Conservation (phyloP, 64 coral and sea anemone species). For the Catalaphyllia jardinei region DNA sequence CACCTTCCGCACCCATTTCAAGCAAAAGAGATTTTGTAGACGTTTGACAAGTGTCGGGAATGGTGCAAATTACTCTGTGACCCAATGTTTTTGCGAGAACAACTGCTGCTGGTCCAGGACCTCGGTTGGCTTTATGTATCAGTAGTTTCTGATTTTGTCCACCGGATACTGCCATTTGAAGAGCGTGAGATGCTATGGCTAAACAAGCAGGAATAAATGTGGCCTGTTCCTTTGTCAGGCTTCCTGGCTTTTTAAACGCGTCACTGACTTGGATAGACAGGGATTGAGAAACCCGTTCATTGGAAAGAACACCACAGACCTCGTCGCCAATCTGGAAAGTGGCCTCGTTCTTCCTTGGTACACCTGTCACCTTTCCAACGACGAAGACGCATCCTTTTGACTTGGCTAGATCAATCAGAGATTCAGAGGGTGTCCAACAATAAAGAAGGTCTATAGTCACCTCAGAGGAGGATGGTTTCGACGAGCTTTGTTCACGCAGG, state of each 20-base stretch:
- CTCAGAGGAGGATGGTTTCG: background rate
- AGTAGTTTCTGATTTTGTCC: conserved; percentile 6
- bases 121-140: conserved; percentile 54
- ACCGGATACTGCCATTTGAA: conserved; percentile 6
- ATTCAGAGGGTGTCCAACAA: conserved; percentile 11
- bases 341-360: background rate
- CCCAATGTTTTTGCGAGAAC: conserved; percentile 53
- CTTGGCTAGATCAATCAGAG: background rate
- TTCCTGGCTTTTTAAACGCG: conserved; percentile 5
- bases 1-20: conserved; percentile 12
- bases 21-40: conserved; percentile 10
- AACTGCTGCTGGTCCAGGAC: conserved; percentile 43
- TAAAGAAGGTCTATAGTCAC: background rate
- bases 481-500: background rate
- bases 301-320: conserved; percentile 31
- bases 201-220: conserved; percentile 14
- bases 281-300: background rate
- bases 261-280: background rate
- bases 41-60: background rate
- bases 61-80: conserved; percentile 54
- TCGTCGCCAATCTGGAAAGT: conserved; percentile 28
- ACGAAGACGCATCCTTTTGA: background rate
- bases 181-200: background rate
- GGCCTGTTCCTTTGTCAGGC: conserved; percentile 18
- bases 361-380: background rate